phyloP scores from a whole-genome alignment of 2,888 invertebrate species.

The Crepidodera aurea region DNA sequence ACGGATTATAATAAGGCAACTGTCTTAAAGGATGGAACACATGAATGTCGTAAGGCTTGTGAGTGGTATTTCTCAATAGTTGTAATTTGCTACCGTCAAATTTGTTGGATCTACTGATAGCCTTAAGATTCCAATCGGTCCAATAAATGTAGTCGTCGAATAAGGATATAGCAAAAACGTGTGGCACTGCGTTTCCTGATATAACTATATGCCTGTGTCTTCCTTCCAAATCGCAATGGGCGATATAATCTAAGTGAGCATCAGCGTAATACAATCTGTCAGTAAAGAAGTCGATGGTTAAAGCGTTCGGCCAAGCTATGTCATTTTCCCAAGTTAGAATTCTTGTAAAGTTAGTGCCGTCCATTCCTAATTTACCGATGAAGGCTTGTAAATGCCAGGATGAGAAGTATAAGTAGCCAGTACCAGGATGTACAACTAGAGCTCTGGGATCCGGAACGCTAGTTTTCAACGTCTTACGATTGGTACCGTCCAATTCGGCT shows the following conservation, averaged over 20 bases:
- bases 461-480: conserved; percentile 86
- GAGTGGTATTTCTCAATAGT: conserved; percentile 87
- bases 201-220: conserved; percentile 83
- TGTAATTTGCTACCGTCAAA: conserved; percentile 81
- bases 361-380: conserved; percentile 97
- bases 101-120: conserved; percentile 90
- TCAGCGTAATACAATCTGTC: conserved; percentile 97
- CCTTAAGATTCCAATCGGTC: conserved; percentile 98
- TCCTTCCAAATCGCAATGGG: conserved; percentile 93
- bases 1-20: conserved; percentile 86
- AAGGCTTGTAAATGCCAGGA: conserved; percentile 97
- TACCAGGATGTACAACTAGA: conserved; percentile 92
- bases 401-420: conserved; percentile 91
- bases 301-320: conserved; percentile 98
- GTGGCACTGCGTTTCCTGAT: conserved; percentile 85
- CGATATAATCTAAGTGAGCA: conserved; percentile 97
- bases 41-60: conserved; percentile 93
- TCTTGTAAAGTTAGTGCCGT: conserved; percentile 88
- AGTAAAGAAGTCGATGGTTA: conserved; percentile 96
- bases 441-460: conserved; percentile 94
- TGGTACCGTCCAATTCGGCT: conserved; percentile 90
- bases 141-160: conserved; percentile 95
- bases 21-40: conserved; percentile 93
- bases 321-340: conserved; percentile 93
- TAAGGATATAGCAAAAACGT: conserved; percentile 92